These are phyloP conservation scores for Latrodectus elegans DNA, from an alignment of 2,888 invertebrate genomes.

Conservation along the genomic window DNA sequence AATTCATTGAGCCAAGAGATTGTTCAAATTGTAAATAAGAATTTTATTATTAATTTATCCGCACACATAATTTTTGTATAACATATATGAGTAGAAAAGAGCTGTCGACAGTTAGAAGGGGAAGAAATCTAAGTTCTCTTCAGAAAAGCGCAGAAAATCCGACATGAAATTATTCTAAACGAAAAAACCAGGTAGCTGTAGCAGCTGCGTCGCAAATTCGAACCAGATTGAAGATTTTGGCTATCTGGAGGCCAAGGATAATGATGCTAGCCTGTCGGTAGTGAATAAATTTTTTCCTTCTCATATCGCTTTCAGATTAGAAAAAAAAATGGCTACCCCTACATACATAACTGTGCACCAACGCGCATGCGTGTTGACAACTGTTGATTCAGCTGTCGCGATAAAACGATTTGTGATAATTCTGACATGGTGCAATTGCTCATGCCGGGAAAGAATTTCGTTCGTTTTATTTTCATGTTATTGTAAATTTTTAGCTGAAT, in stretches of 20 bases:
- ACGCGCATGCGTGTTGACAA: slow-evolving; percentile 41
- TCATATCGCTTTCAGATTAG: slow-evolving; percentile 10
- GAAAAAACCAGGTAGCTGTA: slow-evolving; percentile 21
- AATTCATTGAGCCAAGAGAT: too few species aligned
- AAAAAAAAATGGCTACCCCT: slow-evolving; percentile 52
- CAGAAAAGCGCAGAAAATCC: too few species aligned
- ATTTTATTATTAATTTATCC: too few species aligned
- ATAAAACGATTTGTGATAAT: neutral
- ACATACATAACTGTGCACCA: slow-evolving; percentile 9
- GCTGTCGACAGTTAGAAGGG: too few species aligned
- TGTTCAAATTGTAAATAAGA: too few species aligned
- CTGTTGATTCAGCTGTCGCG: slow-evolving; percentile 62
- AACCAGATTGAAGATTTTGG: slow-evolving; percentile 44
- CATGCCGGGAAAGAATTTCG: neutral
- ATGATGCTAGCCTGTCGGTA: slow-evolving; percentile 41
- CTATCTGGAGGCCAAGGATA: slow-evolving; percentile 13
- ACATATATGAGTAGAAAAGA: too few species aligned
- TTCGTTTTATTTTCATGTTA: neutral
- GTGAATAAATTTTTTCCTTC: slow-evolving; percentile 9
- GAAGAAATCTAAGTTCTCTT: too few species aligned
- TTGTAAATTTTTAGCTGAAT: neutral
- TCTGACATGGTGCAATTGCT: neutral
- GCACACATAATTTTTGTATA: too few species aligned
- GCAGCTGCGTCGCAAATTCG: slow-evolving; percentile 21
- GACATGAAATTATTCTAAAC: neutral